Evolutionary conservation across 1,140 invertebrate species (phyloP), one percentile per base, ranked within the genome.

Genomic region (Drosophila guanche): DNA sequence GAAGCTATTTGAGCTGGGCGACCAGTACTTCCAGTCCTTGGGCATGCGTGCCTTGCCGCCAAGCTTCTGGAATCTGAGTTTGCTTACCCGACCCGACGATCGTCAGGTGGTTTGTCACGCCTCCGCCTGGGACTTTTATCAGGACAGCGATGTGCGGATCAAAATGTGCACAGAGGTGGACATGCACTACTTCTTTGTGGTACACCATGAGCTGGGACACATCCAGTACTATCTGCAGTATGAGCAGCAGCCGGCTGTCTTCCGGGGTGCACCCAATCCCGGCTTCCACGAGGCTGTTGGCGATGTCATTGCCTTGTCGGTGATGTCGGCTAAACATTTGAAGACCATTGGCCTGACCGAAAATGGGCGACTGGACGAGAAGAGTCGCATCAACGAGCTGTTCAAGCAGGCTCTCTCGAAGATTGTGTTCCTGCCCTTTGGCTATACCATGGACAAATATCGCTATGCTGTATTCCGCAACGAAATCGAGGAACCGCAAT

Each of bases 11-110:
- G 76, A 92, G 57, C 85, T 95, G 59, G 94, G 97, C 0, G 97
- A 98, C 86, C 94, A 96, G 55, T 98, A 98, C 90, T 98, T 97
- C 91, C 94, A 93, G 22, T 97, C 96, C 0, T 91, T 99, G 4
- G 97, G 97, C 45, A 91, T 99, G 61, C 94, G 94, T 1, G 93
- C 94, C 0, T 96, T 99, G 95, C 95, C 97, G 0, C 89, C 94
- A 22, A 92, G 92, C 4, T 97, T 97, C 88, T 97, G 96, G 96
- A 91, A 95, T 56, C 94, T 94, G 40, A 97, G 96, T 5, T 95
- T 97, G 40, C 92, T 97, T 5, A 93, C 93, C 46, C 94, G 94
- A 66, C 94, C 94, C 0, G 68, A 93, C 89, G 90, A 93, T 67
- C 92, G 95, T 0, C 93, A 94, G 22, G 92, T 95, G 54, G 92